These are phyloP conservation scores for Steromphala cineraria DNA, from an alignment of 2,888 invertebrate species.

Conservation along the genomic window DNA sequence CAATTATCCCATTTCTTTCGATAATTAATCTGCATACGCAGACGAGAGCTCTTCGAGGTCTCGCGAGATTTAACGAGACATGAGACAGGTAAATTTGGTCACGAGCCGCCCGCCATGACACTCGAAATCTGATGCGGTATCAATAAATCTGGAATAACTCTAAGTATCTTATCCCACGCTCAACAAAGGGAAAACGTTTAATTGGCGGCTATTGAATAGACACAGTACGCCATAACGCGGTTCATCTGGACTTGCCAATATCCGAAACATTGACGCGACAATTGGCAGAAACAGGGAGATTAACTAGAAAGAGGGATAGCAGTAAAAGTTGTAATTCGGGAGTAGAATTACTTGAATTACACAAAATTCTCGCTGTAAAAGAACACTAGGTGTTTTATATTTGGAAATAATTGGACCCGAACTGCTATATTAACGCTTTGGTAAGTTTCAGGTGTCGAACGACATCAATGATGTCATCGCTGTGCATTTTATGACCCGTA, in stretches of 20 bases:
- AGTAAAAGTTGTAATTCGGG: not conserved
- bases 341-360: not conserved
- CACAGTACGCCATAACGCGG: not conserved
- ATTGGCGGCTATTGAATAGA: not conserved
- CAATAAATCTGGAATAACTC: not conserved
- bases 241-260: not conserved
- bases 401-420: too few species aligned
- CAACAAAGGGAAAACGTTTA: conserved; percentile 3
- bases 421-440: too few species aligned
- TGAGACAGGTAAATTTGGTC: not conserved
- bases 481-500: too few species aligned
- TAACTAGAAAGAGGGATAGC: not conserved
- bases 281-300: not conserved
- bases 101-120: not conserved
- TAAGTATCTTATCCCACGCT: not conserved
- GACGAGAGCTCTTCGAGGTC: not conserved
- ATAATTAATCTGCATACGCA: conserved; percentile 13
- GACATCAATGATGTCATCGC: too few species aligned
- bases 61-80: conserved; percentile 15
- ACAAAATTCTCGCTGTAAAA: too few species aligned
- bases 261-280: conserved; percentile 6
- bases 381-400: too few species aligned
- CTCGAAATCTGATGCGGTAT: not conserved
- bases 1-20: conserved; percentile 14
- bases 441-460: too few species aligned